Evolutionary conservation across 2,113 vertebrate species (phyloP).

Genomic region (Ciconia maguari): DNA sequence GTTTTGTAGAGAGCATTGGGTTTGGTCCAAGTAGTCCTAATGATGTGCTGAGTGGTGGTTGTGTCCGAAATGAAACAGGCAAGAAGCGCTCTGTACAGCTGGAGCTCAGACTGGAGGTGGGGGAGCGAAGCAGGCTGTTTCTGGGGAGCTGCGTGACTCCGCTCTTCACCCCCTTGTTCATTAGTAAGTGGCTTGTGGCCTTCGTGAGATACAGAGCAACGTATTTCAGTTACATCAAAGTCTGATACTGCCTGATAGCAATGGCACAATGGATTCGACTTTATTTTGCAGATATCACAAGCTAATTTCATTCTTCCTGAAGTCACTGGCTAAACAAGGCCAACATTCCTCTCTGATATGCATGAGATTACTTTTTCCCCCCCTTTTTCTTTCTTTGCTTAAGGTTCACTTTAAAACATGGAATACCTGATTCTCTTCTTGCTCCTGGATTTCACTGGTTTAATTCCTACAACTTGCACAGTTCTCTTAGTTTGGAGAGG

Average conservation of each 20-base stretch:
- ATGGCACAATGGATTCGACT: not conserved
- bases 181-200: not conserved
- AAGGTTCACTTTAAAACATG: not conserved
- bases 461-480: not conserved
- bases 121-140: not conserved
- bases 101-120: not conserved
- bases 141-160: not conserved
- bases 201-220: not conserved
- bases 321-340: slow-evolving; percentile 35
- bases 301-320: slow-evolving; percentile 17
- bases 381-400: not conserved
- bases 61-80: not conserved
- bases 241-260: not conserved
- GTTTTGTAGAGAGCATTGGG: not conserved
- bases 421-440: not conserved
- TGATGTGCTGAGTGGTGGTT: not conserved
- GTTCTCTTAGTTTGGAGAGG: not conserved
- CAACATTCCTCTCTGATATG: not conserved
- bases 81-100: not conserved
- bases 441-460: not conserved
- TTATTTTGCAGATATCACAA: slow-evolving; percentile 3
- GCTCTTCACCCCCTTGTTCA: not conserved
- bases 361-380: not conserved
- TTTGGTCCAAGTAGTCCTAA: slow-evolving; percentile 7
- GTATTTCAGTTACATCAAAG: not conserved